These are phyloP conservation scores for Peromyscus nudipes DNA, from an alignment of 2,797 vertebrate genomes.

Conservation along the genomic window DNA sequence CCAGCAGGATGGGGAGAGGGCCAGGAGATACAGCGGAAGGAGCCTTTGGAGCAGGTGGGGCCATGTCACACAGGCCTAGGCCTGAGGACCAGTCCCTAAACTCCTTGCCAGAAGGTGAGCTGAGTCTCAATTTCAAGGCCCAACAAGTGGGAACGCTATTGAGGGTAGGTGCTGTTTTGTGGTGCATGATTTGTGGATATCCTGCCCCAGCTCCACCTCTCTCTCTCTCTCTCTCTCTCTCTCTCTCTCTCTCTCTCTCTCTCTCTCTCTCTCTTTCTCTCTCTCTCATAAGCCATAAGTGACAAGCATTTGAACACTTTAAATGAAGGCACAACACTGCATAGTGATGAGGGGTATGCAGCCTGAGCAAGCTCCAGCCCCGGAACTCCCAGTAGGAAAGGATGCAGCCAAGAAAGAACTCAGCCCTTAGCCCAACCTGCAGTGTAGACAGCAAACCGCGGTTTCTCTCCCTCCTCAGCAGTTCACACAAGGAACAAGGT, in stretches of 20 bases:
- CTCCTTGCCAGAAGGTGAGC: no score
- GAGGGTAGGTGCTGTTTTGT: not conserved
- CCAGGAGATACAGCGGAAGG: not conserved
- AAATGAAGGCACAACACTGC: not conserved
- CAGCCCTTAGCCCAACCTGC: not conserved
- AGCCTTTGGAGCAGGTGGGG: not conserved
- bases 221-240: no score
- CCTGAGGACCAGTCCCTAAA: no score
- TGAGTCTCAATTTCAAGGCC: not conserved
- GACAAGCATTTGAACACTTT: not conserved
- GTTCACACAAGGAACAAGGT: accelerated
- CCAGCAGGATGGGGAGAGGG: no score
- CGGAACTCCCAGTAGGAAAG: not conserved
- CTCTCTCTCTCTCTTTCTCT: not conserved
- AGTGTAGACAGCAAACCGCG: accelerated
- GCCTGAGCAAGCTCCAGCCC: not conserved
- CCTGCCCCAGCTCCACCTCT: not conserved
- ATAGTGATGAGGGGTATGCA: not conserved
- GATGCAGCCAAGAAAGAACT: not conserved
- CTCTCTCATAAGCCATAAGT: not conserved
- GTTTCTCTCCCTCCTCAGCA: no score
- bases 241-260: not conserved
- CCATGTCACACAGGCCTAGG: no score
- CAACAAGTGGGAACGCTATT: accelerated
- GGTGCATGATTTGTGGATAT: not conserved